Conservation (phyloP, 2,888 invertebrate species). For the Diachrysia chrysitis region DNA sequence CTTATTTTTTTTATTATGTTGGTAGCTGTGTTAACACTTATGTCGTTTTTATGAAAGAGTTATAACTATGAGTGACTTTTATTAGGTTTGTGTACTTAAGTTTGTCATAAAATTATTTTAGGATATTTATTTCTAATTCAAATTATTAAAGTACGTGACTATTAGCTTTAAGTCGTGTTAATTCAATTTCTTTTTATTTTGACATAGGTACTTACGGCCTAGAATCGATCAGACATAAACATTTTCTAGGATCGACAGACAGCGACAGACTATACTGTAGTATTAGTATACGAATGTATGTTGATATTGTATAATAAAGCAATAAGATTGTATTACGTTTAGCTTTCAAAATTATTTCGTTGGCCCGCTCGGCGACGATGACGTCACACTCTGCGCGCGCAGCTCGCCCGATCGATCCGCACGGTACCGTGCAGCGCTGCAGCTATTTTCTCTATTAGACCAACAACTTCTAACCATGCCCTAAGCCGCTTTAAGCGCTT, state of each 20-base stretch:
- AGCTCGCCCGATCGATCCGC: constrained; percentile 80
- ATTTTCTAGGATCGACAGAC: neutral
- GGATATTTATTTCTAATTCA: too few species aligned
- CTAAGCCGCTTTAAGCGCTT: constrained; percentile 72
- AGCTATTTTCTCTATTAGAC: constrained; percentile 68
- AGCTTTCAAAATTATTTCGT: constrained; percentile 73
- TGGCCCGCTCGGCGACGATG: constrained; percentile 80
- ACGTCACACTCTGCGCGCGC: constrained; percentile 87
- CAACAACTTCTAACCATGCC: constrained; percentile 37
- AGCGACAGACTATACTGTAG: neutral
- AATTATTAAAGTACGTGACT: too few species aligned
- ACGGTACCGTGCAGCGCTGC: constrained; percentile 75
- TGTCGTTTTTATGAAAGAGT: too few species aligned
- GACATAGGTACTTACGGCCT: neutral
- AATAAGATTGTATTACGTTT: constrained; percentile 62
- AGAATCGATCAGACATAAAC: neutral
- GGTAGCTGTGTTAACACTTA: too few species aligned
- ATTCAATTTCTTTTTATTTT: constrained; percentile 13
- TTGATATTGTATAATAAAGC: constrained; percentile 56
- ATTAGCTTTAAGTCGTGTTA: neutral
- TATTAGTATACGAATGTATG: constrained; percentile 28
- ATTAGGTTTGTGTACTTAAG: neutral
- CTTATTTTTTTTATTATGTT: too few species aligned
- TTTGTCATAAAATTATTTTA: neutral
- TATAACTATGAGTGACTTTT: neutral